phyloP scores from a whole-genome alignment of 2,888 invertebrate genomes.

The Lumbricus terrestris region DNA sequence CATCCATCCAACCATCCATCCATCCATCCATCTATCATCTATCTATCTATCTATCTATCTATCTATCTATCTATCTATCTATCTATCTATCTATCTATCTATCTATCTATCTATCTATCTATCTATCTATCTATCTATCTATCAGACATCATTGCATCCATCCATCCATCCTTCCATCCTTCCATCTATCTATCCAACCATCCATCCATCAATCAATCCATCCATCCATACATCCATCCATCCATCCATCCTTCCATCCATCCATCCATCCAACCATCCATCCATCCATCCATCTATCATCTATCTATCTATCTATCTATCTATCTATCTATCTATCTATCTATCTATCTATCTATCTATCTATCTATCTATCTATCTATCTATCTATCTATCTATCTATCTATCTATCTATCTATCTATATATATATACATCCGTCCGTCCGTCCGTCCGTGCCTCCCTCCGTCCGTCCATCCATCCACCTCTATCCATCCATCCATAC shows the following conservation, averaged over 20 bases:
- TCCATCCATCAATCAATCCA: background rate
- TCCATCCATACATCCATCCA: background rate
- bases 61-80: background rate
- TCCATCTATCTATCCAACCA: background rate
- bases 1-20: too few relatives aligned
- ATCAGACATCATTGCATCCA: background rate
- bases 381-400: background rate
- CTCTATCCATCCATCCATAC: background rate
- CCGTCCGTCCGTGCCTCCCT: background rate
- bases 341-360: background rate
- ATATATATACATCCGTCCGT: background rate
- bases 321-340: background rate
- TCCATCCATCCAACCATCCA: background rate
- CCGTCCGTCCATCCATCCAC: background rate
- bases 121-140: conserved; percentile 3
- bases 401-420: background rate
- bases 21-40: background rate
- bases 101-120: background rate
- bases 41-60: background rate
- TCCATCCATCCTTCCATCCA: background rate
- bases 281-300: background rate
- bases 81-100: background rate
- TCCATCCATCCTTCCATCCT: background rate
- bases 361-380: background rate
- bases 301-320: background rate